Base-by-base conservation (phyloP, 2,888 invertebrate genomes). In the Deilephila elpenor region DNA sequence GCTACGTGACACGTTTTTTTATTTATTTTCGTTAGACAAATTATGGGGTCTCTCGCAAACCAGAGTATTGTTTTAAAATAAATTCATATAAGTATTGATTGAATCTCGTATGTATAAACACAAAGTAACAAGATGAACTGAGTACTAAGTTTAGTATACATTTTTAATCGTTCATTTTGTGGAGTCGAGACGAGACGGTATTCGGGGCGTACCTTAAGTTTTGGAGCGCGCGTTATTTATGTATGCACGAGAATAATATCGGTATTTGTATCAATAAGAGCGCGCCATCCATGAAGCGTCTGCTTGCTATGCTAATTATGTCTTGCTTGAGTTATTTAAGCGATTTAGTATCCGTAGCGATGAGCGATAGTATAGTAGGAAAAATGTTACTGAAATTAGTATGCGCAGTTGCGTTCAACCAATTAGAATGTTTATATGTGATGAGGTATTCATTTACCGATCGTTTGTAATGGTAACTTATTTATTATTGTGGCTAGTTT, bases 221-320 rank as follows among this genome's bases (percentile, higher is more conserved):
- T 73, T 34, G 59, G 64, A 37, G 34, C 19, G 20, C 17, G 37
- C 56, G 59, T 73, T 73, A 73, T 73, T 73, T 73, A 37, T 44
- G 72, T 44, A 64, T 72, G 59, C 64, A 67, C 44, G 67, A 37
- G 11, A 6, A 19, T 73, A 67, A 59, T 64, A 44, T 71, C 34
- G 53, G 72, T 64, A 59, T 64, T 56, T 72, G 72, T 73, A 73
- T 60, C 60, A 73, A 60, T 73, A 70, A 70, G 70, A 64, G 32
- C 73, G 61, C 51, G 11, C 51, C 70, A 70, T 53, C 59, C 59
- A 53, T 32, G 32, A 70, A 53, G 73, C 51, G 74, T 73, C 74
- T 61, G 74, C 71, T 75, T 60, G 25, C 67, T 67, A 74, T 73
- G 75, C 70, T 77, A 78, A 76, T 78, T 76, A 71, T 71, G 76